Conservation (phyloP, 2,797 vertebrate genomes). For the Brachymystax lenok region DNA sequence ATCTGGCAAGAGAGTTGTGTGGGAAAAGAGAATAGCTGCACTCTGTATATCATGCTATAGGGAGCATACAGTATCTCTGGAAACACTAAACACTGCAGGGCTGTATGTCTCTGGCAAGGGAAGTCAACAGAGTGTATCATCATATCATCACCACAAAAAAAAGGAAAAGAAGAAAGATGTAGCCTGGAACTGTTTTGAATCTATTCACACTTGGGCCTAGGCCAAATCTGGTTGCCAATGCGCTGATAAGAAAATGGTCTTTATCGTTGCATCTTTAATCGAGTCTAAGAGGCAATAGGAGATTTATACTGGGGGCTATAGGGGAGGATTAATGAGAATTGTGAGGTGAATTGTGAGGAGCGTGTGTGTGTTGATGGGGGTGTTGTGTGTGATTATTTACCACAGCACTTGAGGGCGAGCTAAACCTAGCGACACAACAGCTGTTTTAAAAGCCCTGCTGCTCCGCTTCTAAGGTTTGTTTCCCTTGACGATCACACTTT, state of each 20-base stretch:
- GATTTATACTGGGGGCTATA: slow-evolving; percentile 29
- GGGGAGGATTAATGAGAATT: slow-evolving; percentile 46
- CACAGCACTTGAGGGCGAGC: slow-evolving; percentile 33
- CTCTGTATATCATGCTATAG: slow-evolving; percentile 16
- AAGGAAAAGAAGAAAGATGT: background rate
- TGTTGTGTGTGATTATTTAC: slow-evolving; percentile 31
- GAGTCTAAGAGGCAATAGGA: slow-evolving; percentile 35
- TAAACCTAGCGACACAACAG: slow-evolving; percentile 41
- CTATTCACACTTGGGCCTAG: slow-evolving; percentile 33
- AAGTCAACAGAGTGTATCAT: background rate
- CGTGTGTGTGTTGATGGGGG: slow-evolving; percentile 18
- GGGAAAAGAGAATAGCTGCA: slow-evolving; percentile 7
- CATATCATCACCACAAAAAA: slow-evolving; percentile 1
- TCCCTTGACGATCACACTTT: slow-evolving; percentile 48
- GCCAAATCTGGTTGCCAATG: slow-evolving; percentile 30
- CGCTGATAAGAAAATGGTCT: slow-evolving; percentile 34
- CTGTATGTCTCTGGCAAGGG: slow-evolving; percentile 3
- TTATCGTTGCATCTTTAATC: slow-evolving; percentile 44
- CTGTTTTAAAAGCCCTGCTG: slow-evolving; percentile 38
- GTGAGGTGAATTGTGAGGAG: slow-evolving; percentile 28
- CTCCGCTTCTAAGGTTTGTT: slow-evolving; percentile 18
- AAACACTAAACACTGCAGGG: slow-evolving; percentile 29
- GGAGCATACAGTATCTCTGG: slow-evolving; percentile 2
- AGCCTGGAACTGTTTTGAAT: slow-evolving; percentile 22
- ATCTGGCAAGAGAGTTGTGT: background rate